These are phyloP conservation scores for Oscheius sp. DNA, from an alignment of 1,140 invertebrate species.

Conservation along the genomic window DNA sequence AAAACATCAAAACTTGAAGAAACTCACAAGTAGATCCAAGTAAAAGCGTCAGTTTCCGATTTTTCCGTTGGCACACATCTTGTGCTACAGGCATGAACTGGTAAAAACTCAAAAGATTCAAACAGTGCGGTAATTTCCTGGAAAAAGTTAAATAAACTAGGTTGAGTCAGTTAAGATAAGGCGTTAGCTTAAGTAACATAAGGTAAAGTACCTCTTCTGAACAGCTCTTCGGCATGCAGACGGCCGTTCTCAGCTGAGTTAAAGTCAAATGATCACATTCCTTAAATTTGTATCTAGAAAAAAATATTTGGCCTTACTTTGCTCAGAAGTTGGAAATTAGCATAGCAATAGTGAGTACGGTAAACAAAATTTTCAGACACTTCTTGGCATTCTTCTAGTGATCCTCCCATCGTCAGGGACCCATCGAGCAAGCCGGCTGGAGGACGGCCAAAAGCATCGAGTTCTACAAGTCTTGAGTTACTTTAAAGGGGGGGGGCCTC, in stretches of 20 bases:
- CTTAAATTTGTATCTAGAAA: background rate
- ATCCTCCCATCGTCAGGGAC: background rate
- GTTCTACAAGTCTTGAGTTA: background rate
- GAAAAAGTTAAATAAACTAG: background rate
- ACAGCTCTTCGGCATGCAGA: conserved; percentile 9
- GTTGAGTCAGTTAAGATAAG: background rate
- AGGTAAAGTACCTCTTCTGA: background rate
- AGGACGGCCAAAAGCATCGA: conserved; percentile 15
- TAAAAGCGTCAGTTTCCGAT: conserved; percentile 7
- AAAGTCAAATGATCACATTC: background rate
- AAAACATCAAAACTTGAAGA: too few relatives aligned
- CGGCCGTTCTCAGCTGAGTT: background rate
- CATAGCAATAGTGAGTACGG: conserved; percentile 13
- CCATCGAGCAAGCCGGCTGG: conserved; percentile 5
- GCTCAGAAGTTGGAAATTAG: background rate
- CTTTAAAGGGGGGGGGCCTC: too few relatives aligned
- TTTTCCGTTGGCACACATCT: background rate
- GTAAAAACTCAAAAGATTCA: background rate
- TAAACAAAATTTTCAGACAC: conserved; percentile 10
- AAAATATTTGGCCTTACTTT: background rate
- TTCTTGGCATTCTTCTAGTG: conserved; percentile 10
- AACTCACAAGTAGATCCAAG: too few relatives aligned
- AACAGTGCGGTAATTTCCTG: background rate
- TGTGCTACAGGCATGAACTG: background rate
- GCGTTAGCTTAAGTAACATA: background rate